A percentile compares a stretch with the other conserved stretches of the same genome.
These are phyloP conservation scores for Drosophila nigromelanica DNA, from an alignment of 1,140 invertebrate genomes.

Conservation along the genomic window DNA sequence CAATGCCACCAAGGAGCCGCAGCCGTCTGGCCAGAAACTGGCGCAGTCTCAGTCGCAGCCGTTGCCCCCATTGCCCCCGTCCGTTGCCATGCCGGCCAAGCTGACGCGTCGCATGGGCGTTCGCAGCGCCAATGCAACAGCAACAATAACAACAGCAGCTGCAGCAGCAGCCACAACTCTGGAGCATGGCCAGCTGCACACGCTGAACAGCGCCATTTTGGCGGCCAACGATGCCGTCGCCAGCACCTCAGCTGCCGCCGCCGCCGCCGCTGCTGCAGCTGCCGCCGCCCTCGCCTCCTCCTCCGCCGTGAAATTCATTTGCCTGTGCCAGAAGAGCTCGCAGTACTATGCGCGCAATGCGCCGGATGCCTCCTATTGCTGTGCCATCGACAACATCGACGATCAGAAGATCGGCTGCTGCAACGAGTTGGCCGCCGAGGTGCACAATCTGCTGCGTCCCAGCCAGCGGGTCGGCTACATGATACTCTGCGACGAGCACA, in stretches of 20 bases:
- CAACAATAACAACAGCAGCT: neutral
- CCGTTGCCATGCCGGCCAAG: constrained; percentile 17
- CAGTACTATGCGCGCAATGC: constrained; percentile 79
- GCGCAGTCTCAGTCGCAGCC: constrained; percentile 16
- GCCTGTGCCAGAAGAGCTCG: constrained; percentile 76
- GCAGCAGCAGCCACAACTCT: constrained; percentile 17
- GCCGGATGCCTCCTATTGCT: constrained; percentile 84
- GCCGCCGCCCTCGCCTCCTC: constrained; percentile 1
- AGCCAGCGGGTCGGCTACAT: constrained; percentile 92
- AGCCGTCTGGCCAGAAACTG: too few relatives aligned
- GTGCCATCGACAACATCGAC: constrained; percentile 92
- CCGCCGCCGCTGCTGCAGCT: constrained; percentile 14
- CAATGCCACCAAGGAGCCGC: constrained; percentile 54
- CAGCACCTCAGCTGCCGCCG: constrained; percentile 45
- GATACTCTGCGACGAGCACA: constrained; percentile 92
- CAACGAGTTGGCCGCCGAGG: constrained; percentile 85
- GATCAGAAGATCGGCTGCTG: constrained; percentile 91
- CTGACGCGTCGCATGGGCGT: constrained; percentile 41
- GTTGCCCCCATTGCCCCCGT: neutral
- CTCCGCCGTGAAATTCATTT: constrained; percentile 59
- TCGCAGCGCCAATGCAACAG: neutral
- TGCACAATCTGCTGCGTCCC: constrained; percentile 88
- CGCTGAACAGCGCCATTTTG: constrained; percentile 45
- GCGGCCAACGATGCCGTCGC: constrained; percentile 40
- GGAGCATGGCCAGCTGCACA: constrained; percentile 44